A percentile compares a stretch with the other conserved stretches of the same genome.
Conservation (phyloP, 1,140 invertebrate genomes). For the Ostrea edulis region DNA sequence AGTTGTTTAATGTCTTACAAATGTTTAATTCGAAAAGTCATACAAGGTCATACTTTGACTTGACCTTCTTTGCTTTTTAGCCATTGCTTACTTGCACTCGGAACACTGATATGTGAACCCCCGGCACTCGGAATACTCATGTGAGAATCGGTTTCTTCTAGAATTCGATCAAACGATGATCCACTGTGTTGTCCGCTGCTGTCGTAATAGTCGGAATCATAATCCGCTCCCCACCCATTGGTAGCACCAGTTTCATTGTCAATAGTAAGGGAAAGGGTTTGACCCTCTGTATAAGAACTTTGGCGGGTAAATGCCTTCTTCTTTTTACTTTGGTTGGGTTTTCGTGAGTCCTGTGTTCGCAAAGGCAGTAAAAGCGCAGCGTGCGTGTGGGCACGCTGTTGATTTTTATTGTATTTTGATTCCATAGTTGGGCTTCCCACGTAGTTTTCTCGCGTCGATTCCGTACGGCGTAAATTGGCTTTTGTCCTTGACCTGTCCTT, state of each 20-base stretch:
- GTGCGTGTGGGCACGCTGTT: slow-evolving; percentile 50
- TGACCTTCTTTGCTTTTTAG: slow-evolving; percentile 57
- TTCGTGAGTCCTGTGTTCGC: slow-evolving; percentile 45
- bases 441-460: slow-evolving; percentile 46
- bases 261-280: not conserved
- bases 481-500: slow-evolving; percentile 41
- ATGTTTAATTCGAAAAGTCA: not conserved
- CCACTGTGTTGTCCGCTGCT: slow-evolving; percentile 38
- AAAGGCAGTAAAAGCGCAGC: slow-evolving; percentile 51
- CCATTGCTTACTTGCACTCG: slow-evolving; percentile 52
- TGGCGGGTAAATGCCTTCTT: slow-evolving; percentile 44
- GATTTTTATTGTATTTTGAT: slow-evolving; percentile 41
- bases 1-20: slow-evolving; percentile 14
- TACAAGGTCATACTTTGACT: slow-evolving; percentile 43
- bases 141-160: slow-evolving; percentile 46
- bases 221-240: slow-evolving; percentile 46
- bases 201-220: slow-evolving; percentile 42
- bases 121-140: slow-evolving; percentile 52
- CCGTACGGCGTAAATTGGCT: slow-evolving; percentile 44
- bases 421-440: slow-evolving; percentile 29
- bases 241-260: slow-evolving; percentile 43
- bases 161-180: slow-evolving; percentile 45
- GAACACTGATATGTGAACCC: slow-evolving; percentile 41
- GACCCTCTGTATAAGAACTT: slow-evolving; percentile 37
- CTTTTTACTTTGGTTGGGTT: slow-evolving; percentile 47